Evolutionary conservation across 2,888 invertebrate species (phyloP).

Genomic region (Papilio demoleus): DNA sequence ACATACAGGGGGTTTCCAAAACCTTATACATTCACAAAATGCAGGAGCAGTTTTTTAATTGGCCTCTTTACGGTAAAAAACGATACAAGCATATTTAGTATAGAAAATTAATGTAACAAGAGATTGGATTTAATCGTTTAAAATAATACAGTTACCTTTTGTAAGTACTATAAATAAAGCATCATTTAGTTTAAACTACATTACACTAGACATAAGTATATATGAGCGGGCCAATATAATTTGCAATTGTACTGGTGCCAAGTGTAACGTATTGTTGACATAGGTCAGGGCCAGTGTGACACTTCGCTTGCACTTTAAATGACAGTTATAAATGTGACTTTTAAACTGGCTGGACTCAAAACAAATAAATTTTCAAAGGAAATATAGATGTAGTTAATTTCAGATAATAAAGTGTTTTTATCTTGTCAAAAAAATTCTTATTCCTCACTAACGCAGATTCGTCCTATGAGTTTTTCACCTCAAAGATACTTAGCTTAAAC

Average conservation of each 20-base stretch:
- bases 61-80: too few relatives aligned
- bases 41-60: not conserved
- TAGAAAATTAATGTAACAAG: not conserved
- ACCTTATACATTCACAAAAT: not conserved
- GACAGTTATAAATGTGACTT: conserved; percentile 24
- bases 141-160: not conserved
- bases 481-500: too few relatives aligned
- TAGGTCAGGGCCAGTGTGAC: conserved; percentile 59
- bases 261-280: conserved; percentile 61
- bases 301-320: conserved; percentile 33
- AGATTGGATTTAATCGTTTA: not conserved
- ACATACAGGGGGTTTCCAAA: conserved; percentile 45
- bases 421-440: too few relatives aligned
- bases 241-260: conserved; percentile 61
- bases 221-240: conserved; percentile 55
- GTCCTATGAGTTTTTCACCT: too few relatives aligned
- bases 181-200: conserved; percentile 46
- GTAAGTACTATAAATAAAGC: conserved; percentile 48
- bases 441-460: too few relatives aligned
- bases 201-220: conserved; percentile 57
- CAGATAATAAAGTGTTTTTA: not conserved
- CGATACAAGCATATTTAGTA: too few relatives aligned
- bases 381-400: not conserved
- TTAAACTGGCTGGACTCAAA: conserved; percentile 15
- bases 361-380: conserved; percentile 14